Percentiles rank a stretch among this genome's conserved stretches.
These are phyloP conservation scores for Melanotaenia boesemani DNA, from an alignment of 2,797 vertebrate species.

Conservation along the genomic window DNA sequence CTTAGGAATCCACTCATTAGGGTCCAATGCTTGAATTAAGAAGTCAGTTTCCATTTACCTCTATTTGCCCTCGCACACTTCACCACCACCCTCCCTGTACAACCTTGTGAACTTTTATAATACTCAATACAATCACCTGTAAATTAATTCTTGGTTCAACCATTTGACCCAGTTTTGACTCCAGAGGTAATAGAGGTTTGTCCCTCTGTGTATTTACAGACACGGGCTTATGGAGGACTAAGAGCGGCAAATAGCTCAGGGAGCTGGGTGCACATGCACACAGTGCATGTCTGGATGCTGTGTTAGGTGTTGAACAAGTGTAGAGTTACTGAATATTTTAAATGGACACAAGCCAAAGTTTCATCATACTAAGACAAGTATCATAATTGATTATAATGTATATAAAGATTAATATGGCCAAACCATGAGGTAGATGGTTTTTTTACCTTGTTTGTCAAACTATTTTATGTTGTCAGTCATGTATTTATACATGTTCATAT, in stretches of 20 bases:
- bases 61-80: conserved; percentile 28
- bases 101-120: conserved; percentile 81
- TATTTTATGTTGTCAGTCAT: not conserved
- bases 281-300: not conserved
- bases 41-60: conserved; percentile 43
- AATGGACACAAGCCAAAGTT: too few species aligned
- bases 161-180: conserved; percentile 70
- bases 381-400: not conserved
- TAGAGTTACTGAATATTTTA: not conserved
- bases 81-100: conserved; percentile 55
- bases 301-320: conserved; percentile 10
- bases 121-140: conserved; percentile 73
- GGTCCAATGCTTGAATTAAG: conserved; percentile 58
- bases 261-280: not conserved
- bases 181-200: conserved; percentile 58
- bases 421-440: not conserved
- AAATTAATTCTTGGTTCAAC: conserved; percentile 83
- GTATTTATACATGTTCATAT: not conserved
- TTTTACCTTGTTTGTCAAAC: not conserved
- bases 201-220: conserved; percentile 46
- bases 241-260: conserved; percentile 23
- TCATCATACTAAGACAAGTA: not conserved
- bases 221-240: conserved; percentile 24
- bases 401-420: not conserved
- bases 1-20: conserved; percentile 69